Conservation (phyloP, 2,797 vertebrate species). For the Syngnathus rostellatus region DNA sequence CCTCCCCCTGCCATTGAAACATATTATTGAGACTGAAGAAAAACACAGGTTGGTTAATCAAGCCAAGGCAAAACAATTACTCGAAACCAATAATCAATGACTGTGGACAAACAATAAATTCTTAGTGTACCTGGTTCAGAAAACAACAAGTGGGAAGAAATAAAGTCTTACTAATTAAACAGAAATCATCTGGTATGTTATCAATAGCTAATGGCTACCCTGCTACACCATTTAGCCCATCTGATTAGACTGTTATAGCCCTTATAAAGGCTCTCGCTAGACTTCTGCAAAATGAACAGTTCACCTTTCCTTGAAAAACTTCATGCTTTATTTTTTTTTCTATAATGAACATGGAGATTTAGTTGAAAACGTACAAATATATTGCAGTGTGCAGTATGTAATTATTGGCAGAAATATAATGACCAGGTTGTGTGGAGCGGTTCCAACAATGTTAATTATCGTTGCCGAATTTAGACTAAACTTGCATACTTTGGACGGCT, state of each 20-base stretch:
- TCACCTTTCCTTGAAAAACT: slow-evolving; percentile 3
- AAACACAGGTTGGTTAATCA: slow-evolving; percentile 70
- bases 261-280: slow-evolving; percentile 21
- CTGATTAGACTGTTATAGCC: slow-evolving; percentile 46
- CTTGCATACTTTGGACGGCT: too few species aligned
- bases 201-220: slow-evolving; percentile 54
- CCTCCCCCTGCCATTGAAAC: slow-evolving; percentile 31
- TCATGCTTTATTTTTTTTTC: neutral
- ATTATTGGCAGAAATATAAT: neutral
- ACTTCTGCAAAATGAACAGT: slow-evolving; percentile 8
- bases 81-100: slow-evolving; percentile 56
- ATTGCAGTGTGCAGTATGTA: neutral
- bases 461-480: too few species aligned
- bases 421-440: too few species aligned
- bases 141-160: slow-evolving; percentile 32
- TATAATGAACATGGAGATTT: neutral
- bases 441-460: too few species aligned
- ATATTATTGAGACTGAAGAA: slow-evolving; percentile 47
- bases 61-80: slow-evolving; percentile 70
- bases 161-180: slow-evolving; percentile 48
- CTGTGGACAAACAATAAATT: slow-evolving; percentile 49
- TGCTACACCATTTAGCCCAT: slow-evolving; percentile 49
- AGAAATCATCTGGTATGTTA: slow-evolving; percentile 42
- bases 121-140: slow-evolving; percentile 24
- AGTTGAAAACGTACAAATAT: neutral